Conservation (phyloP, 2,888 invertebrate species). For the Ditula angustiorana region DNA sequence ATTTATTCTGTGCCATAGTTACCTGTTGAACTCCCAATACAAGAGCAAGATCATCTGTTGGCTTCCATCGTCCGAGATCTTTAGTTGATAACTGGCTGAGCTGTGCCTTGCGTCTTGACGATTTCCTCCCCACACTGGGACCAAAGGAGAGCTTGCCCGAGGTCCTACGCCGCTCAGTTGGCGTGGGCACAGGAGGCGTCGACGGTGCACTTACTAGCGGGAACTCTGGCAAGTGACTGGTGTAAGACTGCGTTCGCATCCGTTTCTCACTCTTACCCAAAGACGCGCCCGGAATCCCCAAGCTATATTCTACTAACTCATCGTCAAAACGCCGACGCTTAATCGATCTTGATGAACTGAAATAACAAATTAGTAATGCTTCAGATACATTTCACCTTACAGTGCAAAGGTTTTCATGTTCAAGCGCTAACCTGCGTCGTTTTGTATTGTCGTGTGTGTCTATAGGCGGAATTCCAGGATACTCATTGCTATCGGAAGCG, state of each 20-base stretch:
- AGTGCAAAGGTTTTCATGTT: neutral
- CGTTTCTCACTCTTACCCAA: slow-evolving; percentile 77
- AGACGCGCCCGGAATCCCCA: slow-evolving; percentile 87
- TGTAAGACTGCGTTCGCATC: slow-evolving; percentile 79
- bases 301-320: slow-evolving; percentile 97
- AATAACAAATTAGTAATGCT: slow-evolving; percentile 45
- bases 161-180: slow-evolving; percentile 65
- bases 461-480: slow-evolving; percentile 63
- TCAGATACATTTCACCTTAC: neutral
- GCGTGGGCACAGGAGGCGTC: slow-evolving; percentile 57
- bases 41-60: slow-evolving; percentile 97
- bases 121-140: slow-evolving; percentile 74
- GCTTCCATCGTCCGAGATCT: slow-evolving; percentile 98
- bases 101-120: slow-evolving; percentile 87
- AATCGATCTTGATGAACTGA: slow-evolving; percentile 96
- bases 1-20: too few relatives aligned
- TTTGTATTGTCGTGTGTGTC: slow-evolving; percentile 75
- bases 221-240: slow-evolving; percentile 82
- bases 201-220: slow-evolving; percentile 52
- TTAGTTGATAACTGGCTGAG: slow-evolving; percentile 90
- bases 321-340: slow-evolving; percentile 98
- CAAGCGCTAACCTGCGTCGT: slow-evolving; percentile 71
- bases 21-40: slow-evolving; percentile 97
- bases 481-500: slow-evolving; percentile 77
- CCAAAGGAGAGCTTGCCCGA: slow-evolving; percentile 74